phyloP scores from a whole-genome alignment of 1,140 invertebrate species.

The Dolichoris vasculosae region DNA sequence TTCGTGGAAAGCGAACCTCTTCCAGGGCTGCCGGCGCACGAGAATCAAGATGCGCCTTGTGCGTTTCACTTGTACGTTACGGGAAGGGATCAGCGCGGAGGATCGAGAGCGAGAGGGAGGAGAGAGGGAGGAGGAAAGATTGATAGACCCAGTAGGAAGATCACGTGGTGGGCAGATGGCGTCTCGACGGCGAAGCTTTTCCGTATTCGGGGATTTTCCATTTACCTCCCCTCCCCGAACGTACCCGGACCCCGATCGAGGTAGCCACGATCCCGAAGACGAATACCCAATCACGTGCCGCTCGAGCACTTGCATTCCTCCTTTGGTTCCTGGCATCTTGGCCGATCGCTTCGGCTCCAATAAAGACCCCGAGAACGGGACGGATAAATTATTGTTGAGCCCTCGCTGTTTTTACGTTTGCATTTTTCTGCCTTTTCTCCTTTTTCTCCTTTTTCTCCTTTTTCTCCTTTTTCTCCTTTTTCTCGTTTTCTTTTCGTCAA shows the following conservation, averaged over 20 bases:
- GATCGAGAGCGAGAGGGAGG: constrained; percentile 1
- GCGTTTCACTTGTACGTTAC: background rate
- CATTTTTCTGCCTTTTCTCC: no score
- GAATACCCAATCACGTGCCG: background rate
- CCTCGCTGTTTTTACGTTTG: background rate
- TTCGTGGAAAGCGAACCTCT: constrained; percentile 29
- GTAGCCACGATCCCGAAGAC: background rate
- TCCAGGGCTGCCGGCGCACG: background rate
- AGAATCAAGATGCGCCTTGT: constrained; percentile 58
- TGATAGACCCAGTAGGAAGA: constrained; percentile 22
- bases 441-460: background rate
- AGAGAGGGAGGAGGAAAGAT: constrained; percentile 39
- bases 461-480: no score
- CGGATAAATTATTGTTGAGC: background rate
- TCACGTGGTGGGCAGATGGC: constrained; percentile 66
- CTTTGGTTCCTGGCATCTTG: background rate
- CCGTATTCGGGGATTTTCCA: background rate
- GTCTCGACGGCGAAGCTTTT: constrained; percentile 31
- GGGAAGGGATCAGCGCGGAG: background rate
- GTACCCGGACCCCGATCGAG: background rate
- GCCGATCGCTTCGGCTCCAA: background rate
- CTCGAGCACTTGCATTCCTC: background rate
- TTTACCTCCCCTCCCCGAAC: background rate
- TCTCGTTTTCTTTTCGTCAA: no score
- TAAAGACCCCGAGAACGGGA: background rate